Percentiles rank a stretch among this genome's conserved stretches.
Evolutionary conservation across 1,140 invertebrate genomes (phyloP).

Genomic region (Aradophagus sp.): DNA sequence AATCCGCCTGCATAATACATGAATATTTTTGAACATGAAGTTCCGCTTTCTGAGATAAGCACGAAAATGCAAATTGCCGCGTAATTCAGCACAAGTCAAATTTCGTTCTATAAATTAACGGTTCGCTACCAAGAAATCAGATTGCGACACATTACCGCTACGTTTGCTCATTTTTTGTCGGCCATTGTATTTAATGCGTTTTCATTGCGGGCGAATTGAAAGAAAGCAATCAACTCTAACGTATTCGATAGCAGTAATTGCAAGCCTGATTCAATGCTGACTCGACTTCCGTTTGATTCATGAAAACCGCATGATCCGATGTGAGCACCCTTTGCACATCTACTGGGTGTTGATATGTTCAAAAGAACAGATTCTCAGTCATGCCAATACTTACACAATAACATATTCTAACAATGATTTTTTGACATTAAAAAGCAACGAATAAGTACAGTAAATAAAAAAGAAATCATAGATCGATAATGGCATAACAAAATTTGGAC

Average conservation of each 20-base stretch:
- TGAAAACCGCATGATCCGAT: constrained; percentile 33
- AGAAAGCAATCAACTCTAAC: constrained; percentile 20
- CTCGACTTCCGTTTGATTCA: constrained; percentile 31
- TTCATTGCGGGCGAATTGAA: constrained; percentile 6
- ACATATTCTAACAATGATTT: too few species aligned
- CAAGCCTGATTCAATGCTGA: constrained; percentile 21
- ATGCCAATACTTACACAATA: too few species aligned
- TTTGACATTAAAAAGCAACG: too few species aligned
- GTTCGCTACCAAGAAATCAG: background rate
- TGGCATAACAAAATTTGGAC: too few species aligned
- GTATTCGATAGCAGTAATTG: constrained; percentile 17
- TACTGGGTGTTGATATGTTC: constrained; percentile 9
- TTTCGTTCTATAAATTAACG: constrained; percentile 2
- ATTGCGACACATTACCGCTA: background rate
- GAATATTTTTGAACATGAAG: too few species aligned
- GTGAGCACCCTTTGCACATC: constrained; percentile 18
- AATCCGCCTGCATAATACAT: too few species aligned
- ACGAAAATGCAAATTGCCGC: too few species aligned
- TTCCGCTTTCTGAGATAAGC: too few species aligned
- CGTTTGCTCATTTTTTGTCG: constrained; percentile 13
- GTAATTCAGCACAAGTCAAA: background rate
- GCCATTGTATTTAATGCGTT: background rate
- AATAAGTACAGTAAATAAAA: too few species aligned
- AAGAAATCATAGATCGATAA: too few species aligned
- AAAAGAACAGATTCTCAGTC: too few species aligned